phyloP scores from a whole-genome alignment of 2,113 vertebrate genomes.

The Odontophorus gujanensis region DNA sequence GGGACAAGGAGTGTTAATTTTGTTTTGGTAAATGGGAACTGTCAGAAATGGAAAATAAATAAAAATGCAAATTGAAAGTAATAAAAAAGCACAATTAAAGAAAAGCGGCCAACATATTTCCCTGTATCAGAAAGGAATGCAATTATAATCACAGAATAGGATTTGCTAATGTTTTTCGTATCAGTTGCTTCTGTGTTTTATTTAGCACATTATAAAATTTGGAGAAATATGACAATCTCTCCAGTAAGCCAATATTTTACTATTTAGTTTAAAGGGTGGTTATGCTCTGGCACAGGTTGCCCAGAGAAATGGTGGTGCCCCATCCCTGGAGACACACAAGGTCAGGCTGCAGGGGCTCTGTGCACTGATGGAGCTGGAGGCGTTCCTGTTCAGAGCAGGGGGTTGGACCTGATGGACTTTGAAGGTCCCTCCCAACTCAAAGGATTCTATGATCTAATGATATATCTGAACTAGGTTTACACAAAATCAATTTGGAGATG shows the following conservation, averaged over 20 bases:
- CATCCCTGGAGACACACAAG: background rate
- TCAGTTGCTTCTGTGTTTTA: background rate
- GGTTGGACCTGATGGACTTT: background rate
- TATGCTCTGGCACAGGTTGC: background rate
- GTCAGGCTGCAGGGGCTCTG: no score
- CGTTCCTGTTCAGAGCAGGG: background rate
- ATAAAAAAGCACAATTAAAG: constrained; percentile 14
- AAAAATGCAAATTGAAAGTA: constrained; percentile 38
- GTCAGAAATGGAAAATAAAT: constrained; percentile 42
- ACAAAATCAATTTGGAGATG: background rate
- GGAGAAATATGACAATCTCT: background rate
- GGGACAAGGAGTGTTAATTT: constrained; percentile 25
- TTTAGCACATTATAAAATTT: background rate
- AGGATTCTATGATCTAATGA: background rate
- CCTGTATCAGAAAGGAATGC: background rate
- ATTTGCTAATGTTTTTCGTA: background rate
- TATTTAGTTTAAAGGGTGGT: background rate
- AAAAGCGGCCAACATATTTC: background rate
- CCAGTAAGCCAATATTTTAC: background rate
- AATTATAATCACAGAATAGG: background rate
- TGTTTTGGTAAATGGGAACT: constrained; percentile 35
- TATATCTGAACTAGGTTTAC: background rate
- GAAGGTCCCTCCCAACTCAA: background rate
- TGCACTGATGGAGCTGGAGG: background rate
- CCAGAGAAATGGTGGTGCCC: background rate